These are phyloP conservation scores for Edolisoma coerulescens DNA, from an alignment of 2,113 vertebrate species.

Conservation along the genomic window DNA sequence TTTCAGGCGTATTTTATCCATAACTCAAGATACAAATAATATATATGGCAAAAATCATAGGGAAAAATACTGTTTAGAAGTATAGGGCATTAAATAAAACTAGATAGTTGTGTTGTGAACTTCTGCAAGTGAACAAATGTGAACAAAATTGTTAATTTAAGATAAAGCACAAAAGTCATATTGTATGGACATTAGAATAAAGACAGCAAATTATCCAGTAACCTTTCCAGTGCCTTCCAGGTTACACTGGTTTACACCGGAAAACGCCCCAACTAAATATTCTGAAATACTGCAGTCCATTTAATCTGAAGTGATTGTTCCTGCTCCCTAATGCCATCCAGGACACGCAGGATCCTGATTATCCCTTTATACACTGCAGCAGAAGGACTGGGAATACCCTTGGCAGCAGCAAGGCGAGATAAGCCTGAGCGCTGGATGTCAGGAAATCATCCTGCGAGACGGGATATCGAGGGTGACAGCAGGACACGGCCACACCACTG, in stretches of 20 bases:
- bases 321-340: background rate
- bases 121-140: background rate
- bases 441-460: background rate
- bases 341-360: background rate
- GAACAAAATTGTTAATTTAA: background rate
- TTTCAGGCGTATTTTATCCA: background rate
- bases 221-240: background rate
- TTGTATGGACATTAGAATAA: background rate
- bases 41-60: background rate
- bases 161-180: background rate
- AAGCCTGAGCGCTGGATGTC: background rate
- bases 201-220: background rate
- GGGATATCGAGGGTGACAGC: background rate
- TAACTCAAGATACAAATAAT: background rate
- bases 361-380: background rate
- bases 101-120: background rate
- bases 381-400: background rate
- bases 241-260: background rate
- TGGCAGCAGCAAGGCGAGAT: background rate
- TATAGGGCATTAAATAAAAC: background rate
- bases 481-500: background rate
- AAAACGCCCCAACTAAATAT: fast-evolving
- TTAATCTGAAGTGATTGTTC: background rate
- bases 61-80: background rate
- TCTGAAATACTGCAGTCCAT: background rate